These are phyloP conservation scores for Desmophyllum pertusum DNA, from an alignment of 92 coral and sea anemone species.

Conservation along the genomic window DNA sequence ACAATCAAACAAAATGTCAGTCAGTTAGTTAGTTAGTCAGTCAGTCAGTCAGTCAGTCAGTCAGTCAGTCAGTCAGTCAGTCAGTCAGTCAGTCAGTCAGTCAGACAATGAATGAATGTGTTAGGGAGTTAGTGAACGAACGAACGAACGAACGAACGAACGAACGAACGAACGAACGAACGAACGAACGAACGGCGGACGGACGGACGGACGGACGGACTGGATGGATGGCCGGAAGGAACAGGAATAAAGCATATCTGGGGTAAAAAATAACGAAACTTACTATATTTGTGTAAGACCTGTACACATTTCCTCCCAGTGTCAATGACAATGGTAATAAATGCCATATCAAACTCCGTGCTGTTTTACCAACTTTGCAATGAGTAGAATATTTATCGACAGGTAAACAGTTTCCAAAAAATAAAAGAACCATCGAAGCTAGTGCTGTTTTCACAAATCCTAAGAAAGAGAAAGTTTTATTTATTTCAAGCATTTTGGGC, in stretches of 20 bases:
- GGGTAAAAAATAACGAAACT: background rate
- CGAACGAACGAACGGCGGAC: background rate
- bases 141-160: background rate
- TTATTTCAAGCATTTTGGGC: background rate
- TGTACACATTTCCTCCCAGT: conserved; percentile 29
- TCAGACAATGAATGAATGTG: background rate
- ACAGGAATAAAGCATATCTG: background rate
- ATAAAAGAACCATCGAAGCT: background rate
- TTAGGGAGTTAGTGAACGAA: background rate
- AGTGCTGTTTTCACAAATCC: background rate
- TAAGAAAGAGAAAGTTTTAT: background rate
- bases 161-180: background rate
- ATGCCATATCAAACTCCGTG: conserved; percentile 21
- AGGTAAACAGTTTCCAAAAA: background rate
- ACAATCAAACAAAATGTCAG: no score
- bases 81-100: background rate
- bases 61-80: no score
- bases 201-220: background rate
- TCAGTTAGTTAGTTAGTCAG: background rate
- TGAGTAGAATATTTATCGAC: background rate
- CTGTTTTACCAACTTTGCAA: conserved; percentile 8
- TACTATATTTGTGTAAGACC: conserved; percentile 15
- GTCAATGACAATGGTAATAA: conserved; percentile 25
- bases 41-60: no score
- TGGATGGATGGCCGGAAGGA: background rate